Conservation (phyloP, 2,113 vertebrate species). For the Sylvicapra grimmia region DNA sequence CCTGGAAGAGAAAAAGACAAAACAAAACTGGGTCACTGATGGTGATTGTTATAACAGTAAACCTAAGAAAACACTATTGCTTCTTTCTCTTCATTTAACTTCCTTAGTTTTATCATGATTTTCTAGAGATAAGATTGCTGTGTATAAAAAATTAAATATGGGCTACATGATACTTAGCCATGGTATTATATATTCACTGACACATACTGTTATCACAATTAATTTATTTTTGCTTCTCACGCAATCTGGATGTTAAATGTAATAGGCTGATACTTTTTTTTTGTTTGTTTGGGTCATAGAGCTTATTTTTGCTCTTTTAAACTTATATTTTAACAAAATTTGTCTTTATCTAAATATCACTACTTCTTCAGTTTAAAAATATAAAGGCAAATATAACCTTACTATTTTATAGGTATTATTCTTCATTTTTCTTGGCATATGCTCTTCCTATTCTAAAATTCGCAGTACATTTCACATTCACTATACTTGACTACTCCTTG, state of each 20-base stretch:
- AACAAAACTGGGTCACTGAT: slow-evolving; percentile 58
- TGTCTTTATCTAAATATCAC: background rate
- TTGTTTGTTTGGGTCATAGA: background rate
- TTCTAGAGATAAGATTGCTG: background rate
- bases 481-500: slow-evolving; percentile 31
- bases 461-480: slow-evolving; percentile 47
- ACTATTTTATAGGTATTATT: background rate
- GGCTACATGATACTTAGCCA: background rate
- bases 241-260: background rate
- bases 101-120: background rate
- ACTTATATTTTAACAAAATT: background rate
- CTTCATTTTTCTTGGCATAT: background rate
- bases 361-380: background rate
- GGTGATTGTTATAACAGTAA: background rate
- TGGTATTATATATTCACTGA: background rate
- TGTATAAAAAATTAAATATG: background rate
- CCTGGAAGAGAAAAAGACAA: background rate
- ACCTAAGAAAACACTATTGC: background rate
- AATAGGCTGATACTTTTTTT: background rate
- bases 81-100: background rate
- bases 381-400: background rate
- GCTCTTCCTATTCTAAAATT: slow-evolving; percentile 27
- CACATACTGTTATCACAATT: background rate
- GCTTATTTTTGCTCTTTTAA: background rate
- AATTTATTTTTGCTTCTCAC: background rate